Evolutionary conservation across 2,797 vertebrate species (phyloP).

Genomic region (Antrozous pallidus): DNA sequence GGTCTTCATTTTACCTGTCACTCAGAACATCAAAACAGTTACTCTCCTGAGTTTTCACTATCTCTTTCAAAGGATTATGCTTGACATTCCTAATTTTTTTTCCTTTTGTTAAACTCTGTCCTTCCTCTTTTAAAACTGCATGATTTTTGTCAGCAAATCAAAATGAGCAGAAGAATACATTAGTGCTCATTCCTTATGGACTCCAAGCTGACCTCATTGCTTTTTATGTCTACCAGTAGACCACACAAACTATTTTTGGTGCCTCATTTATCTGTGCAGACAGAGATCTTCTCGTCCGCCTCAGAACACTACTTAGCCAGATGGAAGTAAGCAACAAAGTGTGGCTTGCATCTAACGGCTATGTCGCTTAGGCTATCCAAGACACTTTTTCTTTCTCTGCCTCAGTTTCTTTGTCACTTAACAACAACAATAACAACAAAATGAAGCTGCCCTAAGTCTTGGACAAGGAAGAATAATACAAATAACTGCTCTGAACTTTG

Average conservation of each 20-base stretch:
- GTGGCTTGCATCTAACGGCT: background rate
- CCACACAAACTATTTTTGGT: constrained; percentile 65
- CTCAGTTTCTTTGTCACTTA: constrained; percentile 29
- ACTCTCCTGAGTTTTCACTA: constrained; percentile 26
- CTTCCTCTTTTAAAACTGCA: constrained; percentile 60
- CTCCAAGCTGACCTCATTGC: constrained; percentile 56
- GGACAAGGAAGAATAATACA: background rate
- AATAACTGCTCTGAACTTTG: background rate
- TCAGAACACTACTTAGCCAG: constrained; percentile 7
- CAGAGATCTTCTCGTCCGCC: constrained; percentile 1
- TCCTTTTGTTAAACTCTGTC: constrained; percentile 45
- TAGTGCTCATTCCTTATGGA: constrained; percentile 36
- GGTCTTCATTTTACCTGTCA: constrained; percentile 63
- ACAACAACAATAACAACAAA: no score
- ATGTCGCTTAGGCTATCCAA: background rate
- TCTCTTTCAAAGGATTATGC: constrained; percentile 66
- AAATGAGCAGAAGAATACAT: constrained; percentile 67
- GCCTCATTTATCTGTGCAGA: constrained; percentile 46
- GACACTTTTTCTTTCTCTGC: background rate
- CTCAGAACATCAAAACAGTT: constrained; percentile 64
- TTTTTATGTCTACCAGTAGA: constrained; percentile 65
- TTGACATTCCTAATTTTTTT: constrained; percentile 74
- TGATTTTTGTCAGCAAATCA: constrained; percentile 71
- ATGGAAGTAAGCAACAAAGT: constrained; percentile 19
- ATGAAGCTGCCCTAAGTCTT: background rate